Base-by-base conservation (phyloP, 2,888 invertebrate species). In the Luffia ferchaultella region DNA sequence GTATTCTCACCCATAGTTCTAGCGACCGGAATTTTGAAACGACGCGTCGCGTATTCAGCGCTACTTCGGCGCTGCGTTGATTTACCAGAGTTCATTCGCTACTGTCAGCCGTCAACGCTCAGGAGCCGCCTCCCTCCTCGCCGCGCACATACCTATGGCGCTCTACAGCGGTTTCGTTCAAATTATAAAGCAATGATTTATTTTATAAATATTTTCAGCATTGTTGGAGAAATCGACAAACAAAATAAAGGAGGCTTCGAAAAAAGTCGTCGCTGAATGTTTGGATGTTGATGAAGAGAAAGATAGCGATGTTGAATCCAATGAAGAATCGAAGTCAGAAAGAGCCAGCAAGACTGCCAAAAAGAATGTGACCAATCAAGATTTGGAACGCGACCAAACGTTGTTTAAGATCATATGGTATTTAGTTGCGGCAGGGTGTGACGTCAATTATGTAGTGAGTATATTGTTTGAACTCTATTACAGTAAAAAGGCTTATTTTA, bases 381-480 rank as follows among this genome's bases (percentile, higher is more conserved):
- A 51, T 9, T 57, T 56, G 15, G 51, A 50, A 30, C 54, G 50
- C 16, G 60, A 59, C 16, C 58, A 55, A 1, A 61, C 53, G 2
- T 57, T 77, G 1, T 55, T 78, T 50, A 80, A 73, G 57, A 73
- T 76, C 40, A 86, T 89, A 53, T 70, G 83, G 65, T 93, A 93
- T 64, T 85, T 97, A 44, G 85, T 95, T 46, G 90, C 91, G 58
- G 90, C 91, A 49, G 94, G 95, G 1, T 92, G 93, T 45, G 89
- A 91, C 64, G 87, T 93, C 42, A 88, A 90, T 51, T 73, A 91
- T 20, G 91, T 91, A 76, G 91, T 90, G 59, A 76, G 72, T 69
- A 45, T 42, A 12, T 49, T 19, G 19, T 15, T n/a, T n/a, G n/a
- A n/a, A n/a, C n/a, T n/a, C n/a, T n/a, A n/a, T n/a, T n/a, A n/a